Conservation (phyloP, 2,888 invertebrate species). For the Blomia tropicalis region DNA sequence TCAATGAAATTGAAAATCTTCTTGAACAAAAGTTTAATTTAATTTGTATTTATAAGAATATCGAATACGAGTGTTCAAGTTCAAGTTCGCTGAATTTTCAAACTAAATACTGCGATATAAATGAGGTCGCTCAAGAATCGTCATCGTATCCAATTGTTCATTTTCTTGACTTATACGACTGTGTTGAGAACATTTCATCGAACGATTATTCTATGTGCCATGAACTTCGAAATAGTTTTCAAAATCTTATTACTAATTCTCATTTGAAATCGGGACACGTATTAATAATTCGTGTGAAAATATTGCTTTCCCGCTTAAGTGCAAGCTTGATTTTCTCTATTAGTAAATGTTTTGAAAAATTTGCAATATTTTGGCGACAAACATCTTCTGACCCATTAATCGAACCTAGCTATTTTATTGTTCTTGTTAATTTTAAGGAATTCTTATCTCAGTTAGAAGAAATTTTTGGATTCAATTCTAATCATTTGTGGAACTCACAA, state of each 20-base stretch:
- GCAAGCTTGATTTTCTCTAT: neutral
- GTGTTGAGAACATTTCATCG: neutral
- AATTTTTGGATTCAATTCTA: neutral
- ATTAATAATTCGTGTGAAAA: neutral
- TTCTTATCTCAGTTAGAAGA: neutral
- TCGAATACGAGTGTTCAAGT: neutral
- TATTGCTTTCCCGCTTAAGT: neutral
- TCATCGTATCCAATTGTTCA: neutral
- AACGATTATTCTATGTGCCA: slow-evolving; percentile 1
- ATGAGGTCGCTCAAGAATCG: neutral
- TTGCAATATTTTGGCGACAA: neutral
- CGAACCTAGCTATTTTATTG: neutral
- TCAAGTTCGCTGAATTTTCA: too few species aligned
- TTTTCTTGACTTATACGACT: neutral
- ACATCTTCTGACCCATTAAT: neutral
- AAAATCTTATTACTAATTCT: neutral
- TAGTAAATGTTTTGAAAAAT: neutral
- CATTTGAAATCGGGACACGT: neutral
- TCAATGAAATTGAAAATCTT: neutral
- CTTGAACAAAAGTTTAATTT: neutral
- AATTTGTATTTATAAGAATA: neutral
- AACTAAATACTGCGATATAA: too few species aligned
- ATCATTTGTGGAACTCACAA: neutral
- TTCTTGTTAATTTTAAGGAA: neutral
- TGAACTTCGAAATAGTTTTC: neutral